Conservation (phyloP, 2,113 vertebrate species). For the Phyllostomus discolor region DNA sequence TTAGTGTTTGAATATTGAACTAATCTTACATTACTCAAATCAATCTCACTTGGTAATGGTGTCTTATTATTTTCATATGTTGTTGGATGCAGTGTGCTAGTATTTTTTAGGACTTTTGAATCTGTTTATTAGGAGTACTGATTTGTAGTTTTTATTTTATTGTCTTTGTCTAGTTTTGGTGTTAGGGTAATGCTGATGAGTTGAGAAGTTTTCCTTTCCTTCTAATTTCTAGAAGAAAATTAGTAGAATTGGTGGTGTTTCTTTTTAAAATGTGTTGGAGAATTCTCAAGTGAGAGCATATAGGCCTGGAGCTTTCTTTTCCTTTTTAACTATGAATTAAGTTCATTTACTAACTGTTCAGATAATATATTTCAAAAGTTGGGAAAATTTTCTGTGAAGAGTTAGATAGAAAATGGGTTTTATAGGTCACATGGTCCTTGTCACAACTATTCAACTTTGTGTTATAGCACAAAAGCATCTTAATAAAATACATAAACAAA, state of each 20-base stretch:
- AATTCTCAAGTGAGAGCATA: background rate
- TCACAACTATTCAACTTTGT: background rate
- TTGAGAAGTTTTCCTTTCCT: background rate
- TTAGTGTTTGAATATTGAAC: background rate
- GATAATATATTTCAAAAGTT: background rate
- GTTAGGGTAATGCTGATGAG: background rate
- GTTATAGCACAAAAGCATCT: background rate
- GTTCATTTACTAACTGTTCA: background rate
- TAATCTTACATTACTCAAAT: background rate
- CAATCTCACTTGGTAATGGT: background rate
- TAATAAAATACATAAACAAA: background rate
- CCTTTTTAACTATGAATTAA: background rate
- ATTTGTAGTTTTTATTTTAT: background rate
- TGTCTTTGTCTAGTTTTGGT: background rate
- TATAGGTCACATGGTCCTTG: background rate
- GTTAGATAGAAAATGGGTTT: background rate
- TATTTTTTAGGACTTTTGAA: background rate
- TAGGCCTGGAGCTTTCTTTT: background rate
- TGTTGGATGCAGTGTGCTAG: background rate
- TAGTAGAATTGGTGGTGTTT: background rate
- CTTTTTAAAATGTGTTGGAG: background rate
- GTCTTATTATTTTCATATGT: background rate
- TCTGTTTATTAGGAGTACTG: background rate
- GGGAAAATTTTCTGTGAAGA: background rate
- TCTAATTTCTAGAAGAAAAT: background rate